A percentile compares a stretch with the other conserved stretches of the same genome.
These are phyloP conservation scores for Tineola bisselliella DNA, from an alignment of 2,888 invertebrate species.

Conservation along the genomic window DNA sequence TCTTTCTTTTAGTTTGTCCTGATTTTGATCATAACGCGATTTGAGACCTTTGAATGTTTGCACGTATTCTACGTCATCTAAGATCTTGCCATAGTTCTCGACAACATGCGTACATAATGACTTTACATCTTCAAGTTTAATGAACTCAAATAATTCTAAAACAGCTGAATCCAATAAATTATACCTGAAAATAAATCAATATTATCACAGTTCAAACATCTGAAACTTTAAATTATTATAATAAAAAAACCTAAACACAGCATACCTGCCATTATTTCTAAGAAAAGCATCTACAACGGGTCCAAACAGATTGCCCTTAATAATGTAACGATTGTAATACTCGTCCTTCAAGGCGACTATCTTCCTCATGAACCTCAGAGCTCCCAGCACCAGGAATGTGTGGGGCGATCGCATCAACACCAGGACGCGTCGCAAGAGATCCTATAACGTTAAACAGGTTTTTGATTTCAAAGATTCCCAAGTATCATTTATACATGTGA, in stretches of 20 bases:
- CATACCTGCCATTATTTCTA: slow-evolving; percentile 88
- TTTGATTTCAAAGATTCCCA: not conserved
- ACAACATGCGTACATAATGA: slow-evolving; percentile 92
- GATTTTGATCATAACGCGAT: slow-evolving; percentile 89
- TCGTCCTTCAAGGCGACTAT: slow-evolving; percentile 98
- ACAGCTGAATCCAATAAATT: slow-evolving; percentile 99
- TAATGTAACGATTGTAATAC: slow-evolving; percentile 96
- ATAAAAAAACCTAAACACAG: too few relatives aligned
- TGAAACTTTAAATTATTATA: too few relatives aligned
- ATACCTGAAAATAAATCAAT: slow-evolving; percentile 72
- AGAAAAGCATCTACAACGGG: slow-evolving; percentile 97
- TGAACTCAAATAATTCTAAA: slow-evolving; percentile 99
- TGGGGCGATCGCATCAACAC: slow-evolving; percentile 97
- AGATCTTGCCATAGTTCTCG: slow-evolving; percentile 93
- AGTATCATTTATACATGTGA: too few relatives aligned
- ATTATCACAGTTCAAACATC: too few relatives aligned
- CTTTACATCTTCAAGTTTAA: slow-evolving; percentile 93
- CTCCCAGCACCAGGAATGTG: slow-evolving; percentile 96
- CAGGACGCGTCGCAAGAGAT: slow-evolving; percentile 92
- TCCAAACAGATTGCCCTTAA: slow-evolving; percentile 92
- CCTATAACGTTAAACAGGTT: slow-evolving; percentile 44
- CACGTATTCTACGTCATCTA: slow-evolving; percentile 96
- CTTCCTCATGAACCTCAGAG: slow-evolving; percentile 96
- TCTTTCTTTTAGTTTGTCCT: slow-evolving; percentile 88
- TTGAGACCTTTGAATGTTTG: slow-evolving; percentile 96